Base-by-base conservation (phyloP, 2,888 invertebrate species). In the Nomada flava region DNA sequence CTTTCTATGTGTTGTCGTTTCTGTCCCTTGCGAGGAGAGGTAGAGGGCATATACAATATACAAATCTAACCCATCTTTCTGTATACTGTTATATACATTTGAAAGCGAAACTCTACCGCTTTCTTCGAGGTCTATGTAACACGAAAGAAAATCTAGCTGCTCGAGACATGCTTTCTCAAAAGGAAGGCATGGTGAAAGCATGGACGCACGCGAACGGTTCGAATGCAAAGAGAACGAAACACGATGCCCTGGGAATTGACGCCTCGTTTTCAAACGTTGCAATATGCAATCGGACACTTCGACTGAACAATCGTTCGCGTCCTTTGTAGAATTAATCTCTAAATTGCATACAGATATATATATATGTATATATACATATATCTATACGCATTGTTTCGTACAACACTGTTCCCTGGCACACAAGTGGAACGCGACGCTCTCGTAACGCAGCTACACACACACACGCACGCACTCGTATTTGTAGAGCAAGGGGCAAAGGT, bases 101-200 rank as follows among this genome's bases (percentile, higher is more conserved):
- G 36, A 64, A 52, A 68, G 20, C 59, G 36, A 50, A 57, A 72
- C 63, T 68, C 64, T 64, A 50, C 44, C 15, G 23, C 59, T 64
- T 53, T 10, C 53, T 3, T 26, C 26, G 7, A 18, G 11, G 36
- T 9, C 36, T 44, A 15, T 65, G 15, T 11, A 15, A 69, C 29
- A 11, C 15, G 57, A 63, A 75, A 63, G 55, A 62, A 60, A 59
- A 63, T 23, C 18, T 44, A 50, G 29, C 18, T 18, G 53, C 42
- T 47, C 57, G 57, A 10, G 11, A 18, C 29, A 44, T 53, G 78
- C 74, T 85, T 83, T 82, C 87, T 73, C 76, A 72, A 65, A 59
- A 67, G 57, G 73, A 68, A 79, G 73, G 79, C 70, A 75, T 20
- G 86, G 82, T 80, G 88, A 88, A 88, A 88, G 88, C 86, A 84